phyloP scores from a whole-genome alignment of 92 coral and sea anemone species.

The Zoanthus sociatus region DNA sequence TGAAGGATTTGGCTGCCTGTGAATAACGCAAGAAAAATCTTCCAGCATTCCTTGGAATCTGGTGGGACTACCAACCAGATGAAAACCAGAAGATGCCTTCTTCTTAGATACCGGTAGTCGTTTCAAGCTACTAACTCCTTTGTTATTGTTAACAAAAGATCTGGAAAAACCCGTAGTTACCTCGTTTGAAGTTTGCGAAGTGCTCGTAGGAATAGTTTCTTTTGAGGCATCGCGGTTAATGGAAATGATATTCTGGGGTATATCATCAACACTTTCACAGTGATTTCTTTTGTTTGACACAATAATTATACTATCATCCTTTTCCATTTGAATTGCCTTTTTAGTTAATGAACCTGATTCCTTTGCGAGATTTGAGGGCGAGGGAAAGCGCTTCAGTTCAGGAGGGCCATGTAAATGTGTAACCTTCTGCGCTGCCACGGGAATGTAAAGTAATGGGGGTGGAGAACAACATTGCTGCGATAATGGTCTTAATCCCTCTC shows the following conservation, averaged over 20 bases:
- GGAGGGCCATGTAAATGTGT: conserved; percentile 93
- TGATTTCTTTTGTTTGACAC: not conserved
- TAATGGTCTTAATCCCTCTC: conserved; percentile 54
- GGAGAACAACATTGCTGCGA: conserved; percentile 73
- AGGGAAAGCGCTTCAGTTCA: conserved; percentile 70
- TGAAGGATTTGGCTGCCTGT: conserved; percentile 33
- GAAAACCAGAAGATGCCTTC: conserved; percentile 20
- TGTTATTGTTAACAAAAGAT: not conserved
- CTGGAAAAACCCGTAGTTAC: not conserved
- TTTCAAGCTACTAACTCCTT: not conserved
- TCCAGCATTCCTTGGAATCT: conserved; percentile 32
- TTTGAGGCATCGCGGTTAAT: not conserved
- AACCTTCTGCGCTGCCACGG: conserved; percentile 88
- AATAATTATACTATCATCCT: not conserved
- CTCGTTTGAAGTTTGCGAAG: not conserved
- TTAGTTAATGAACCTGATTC: not conserved
- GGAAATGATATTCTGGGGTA: not conserved
- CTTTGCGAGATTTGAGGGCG: not conserved
- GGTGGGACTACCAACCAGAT: conserved; percentile 35
- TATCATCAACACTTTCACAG: not conserved
- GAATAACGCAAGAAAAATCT: conserved; percentile 35
- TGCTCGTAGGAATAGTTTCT: conserved; percentile 3
- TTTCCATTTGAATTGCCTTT: conserved; percentile 3
- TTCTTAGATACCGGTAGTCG: not conserved
- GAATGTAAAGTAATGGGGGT: conserved; percentile 86